phyloP scores from a whole-genome alignment of 2,888 invertebrate species.

The Perithous albicinctus region DNA sequence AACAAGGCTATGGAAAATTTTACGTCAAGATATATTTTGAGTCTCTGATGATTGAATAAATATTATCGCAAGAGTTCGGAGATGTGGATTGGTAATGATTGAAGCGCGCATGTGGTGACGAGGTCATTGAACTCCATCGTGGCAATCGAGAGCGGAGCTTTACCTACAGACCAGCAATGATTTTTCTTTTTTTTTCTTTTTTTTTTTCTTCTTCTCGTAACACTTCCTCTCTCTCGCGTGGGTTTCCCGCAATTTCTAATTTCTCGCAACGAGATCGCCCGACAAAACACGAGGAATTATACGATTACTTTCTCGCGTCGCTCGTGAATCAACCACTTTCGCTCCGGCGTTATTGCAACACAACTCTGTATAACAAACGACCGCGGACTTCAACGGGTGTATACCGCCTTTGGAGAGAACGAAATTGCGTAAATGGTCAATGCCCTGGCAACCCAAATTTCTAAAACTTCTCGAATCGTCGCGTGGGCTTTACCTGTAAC shows the following conservation, averaged over 20 bases:
- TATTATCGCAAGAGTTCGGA: no score
- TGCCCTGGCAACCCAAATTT: conserved; percentile 82
- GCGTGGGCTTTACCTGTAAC: background rate
- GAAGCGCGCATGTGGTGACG: conserved; percentile 17
- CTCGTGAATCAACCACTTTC: conserved; percentile 80
- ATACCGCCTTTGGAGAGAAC: conserved; percentile 43
- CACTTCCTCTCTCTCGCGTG: conserved; percentile 23
- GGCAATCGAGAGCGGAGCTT: background rate
- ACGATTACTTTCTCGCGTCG: conserved; percentile 82
- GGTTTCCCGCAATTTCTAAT: conserved; percentile 61
- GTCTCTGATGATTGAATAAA: no score
- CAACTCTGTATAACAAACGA: conserved; percentile 57
- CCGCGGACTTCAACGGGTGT: conserved; percentile 32
- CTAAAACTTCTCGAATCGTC: conserved; percentile 68
- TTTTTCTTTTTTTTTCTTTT: conserved; percentile 3
- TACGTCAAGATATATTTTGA: no score
- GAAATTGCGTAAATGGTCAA: conserved; percentile 83
- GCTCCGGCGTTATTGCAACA: conserved; percentile 81
- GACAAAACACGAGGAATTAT: conserved; percentile 53
- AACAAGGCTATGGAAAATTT: background rate
- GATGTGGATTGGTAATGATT: conserved; percentile 21
- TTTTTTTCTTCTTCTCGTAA: background rate
- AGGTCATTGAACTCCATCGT: background rate
- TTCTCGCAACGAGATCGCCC: conserved; percentile 65
- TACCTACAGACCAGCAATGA: conserved; percentile 30